A percentile compares a stretch with the other conserved stretches of the same genome.
Evolutionary conservation across 2,797 vertebrate species (phyloP).

Genomic region (Scyliorhinus canicula): DNA sequence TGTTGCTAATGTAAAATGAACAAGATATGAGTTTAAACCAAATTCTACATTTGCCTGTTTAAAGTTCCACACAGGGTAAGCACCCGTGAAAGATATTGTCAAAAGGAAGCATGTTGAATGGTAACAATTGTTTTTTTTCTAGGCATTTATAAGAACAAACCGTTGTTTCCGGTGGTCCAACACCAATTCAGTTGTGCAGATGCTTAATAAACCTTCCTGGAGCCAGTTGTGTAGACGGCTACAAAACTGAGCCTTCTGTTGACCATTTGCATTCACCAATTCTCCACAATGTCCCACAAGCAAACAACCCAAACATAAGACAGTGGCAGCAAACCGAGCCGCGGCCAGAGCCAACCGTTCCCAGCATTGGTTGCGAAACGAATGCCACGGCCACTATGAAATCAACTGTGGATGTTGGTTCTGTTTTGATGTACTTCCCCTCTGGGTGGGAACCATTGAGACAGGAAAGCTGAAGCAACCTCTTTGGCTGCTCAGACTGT

Average conservation of each 20-base stretch:
- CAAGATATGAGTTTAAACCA: background rate
- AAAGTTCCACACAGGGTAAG: conserved; percentile 4
- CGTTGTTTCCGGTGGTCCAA: background rate
- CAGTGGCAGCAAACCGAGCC: background rate
- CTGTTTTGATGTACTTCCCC: background rate
- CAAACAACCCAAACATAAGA: background rate
- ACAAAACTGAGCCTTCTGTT: conserved; percentile 15
- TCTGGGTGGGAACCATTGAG: background rate
- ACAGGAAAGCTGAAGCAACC: background rate
- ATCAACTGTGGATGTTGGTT: background rate
- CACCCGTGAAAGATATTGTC: background rate
- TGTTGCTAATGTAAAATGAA: background rate
- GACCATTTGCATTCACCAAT: conserved; percentile 21
- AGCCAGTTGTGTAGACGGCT: background rate
- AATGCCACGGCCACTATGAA: background rate
- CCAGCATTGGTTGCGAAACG: background rate
- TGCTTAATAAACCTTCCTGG: background rate
- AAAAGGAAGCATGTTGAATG: background rate
- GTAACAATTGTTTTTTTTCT: background rate
- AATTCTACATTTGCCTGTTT: background rate
- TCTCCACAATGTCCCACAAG: background rate
- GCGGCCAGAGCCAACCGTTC: no score
- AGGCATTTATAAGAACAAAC: background rate
- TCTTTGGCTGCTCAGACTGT: background rate
- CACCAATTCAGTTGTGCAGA: background rate